Percentiles rank a stretch among this genome's conserved stretches.
Conservation (phyloP, 2,888 invertebrate species). For the Strigamia crassipes region DNA sequence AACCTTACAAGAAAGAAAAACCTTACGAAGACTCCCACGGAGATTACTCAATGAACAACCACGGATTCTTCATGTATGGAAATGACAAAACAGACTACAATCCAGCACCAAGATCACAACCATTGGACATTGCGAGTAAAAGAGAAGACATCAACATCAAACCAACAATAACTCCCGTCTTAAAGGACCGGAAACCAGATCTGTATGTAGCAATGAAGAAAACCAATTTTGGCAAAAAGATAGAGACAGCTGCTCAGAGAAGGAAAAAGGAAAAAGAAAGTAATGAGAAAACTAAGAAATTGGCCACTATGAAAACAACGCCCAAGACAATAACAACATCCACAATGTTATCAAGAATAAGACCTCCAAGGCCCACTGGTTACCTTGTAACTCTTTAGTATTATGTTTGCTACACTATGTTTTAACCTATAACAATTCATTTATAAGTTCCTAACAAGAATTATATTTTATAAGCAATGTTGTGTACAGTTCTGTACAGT, state of each 20-base stretch:
- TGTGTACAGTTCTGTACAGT: neutral
- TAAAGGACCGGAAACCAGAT: slow-evolving; percentile 11
- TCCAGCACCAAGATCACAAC: neutral
- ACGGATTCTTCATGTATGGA: neutral
- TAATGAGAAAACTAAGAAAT: neutral
- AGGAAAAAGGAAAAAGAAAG: neutral
- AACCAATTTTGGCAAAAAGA: slow-evolving; percentile 29
- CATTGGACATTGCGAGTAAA: neutral
- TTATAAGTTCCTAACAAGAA: neutral
- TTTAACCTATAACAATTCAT: neutral
- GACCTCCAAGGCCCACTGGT: neutral
- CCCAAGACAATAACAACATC: neutral
- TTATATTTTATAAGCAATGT: no score
- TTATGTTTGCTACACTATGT: neutral
- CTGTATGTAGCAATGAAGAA: slow-evolving; percentile 22
- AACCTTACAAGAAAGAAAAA: neutral
- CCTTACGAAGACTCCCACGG: neutral
- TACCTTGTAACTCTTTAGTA: neutral
- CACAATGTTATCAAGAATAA: neutral
- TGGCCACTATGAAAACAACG: neutral
- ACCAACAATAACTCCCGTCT: neutral
- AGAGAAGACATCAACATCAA: neutral
- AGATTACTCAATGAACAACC: neutral
- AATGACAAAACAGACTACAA: neutral
- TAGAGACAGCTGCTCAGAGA: neutral